These are phyloP conservation scores for Muraenolepis orangiensis DNA, from an alignment of 2,797 vertebrate species.

Conservation along the genomic window DNA sequence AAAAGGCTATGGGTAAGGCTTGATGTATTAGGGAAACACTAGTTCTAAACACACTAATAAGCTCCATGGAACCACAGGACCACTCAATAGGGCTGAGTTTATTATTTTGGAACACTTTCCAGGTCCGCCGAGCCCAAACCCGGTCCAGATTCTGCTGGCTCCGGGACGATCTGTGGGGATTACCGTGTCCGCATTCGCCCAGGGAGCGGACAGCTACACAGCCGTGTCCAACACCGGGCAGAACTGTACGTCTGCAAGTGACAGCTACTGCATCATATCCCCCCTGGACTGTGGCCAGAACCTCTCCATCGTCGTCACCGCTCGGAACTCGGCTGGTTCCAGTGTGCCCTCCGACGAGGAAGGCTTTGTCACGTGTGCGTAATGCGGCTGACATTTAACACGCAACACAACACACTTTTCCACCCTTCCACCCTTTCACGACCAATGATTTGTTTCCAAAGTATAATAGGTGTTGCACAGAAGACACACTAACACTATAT, in stretches of 20 bases:
- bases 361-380: constrained; percentile 80
- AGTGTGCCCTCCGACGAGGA: constrained; percentile 73
- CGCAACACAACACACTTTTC: too few species aligned
- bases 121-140: constrained; percentile 79
- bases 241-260: constrained; percentile 66
- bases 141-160: constrained; percentile 62
- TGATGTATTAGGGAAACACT: background rate
- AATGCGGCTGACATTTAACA: background rate
- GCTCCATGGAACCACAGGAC: too few species aligned
- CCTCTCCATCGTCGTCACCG: constrained; percentile 71
- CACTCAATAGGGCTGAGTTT: too few species aligned
- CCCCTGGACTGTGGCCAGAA: constrained; percentile 79
- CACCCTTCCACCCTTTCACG: too few species aligned
- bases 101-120: background rate
- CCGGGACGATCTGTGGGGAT: constrained; percentile 60
- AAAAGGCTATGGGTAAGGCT: too few species aligned
- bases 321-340: constrained; percentile 81
- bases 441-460: too few species aligned
- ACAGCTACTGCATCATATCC: constrained; percentile 70
- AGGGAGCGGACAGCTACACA: constrained; percentile 74
- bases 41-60: too few species aligned
- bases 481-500: too few species aligned
- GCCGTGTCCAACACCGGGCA: constrained; percentile 63
- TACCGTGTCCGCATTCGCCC: constrained; percentile 57
- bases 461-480: too few species aligned